phyloP scores from a whole-genome alignment of 2,797 vertebrate species.

The Vespertilio murinus region DNA sequence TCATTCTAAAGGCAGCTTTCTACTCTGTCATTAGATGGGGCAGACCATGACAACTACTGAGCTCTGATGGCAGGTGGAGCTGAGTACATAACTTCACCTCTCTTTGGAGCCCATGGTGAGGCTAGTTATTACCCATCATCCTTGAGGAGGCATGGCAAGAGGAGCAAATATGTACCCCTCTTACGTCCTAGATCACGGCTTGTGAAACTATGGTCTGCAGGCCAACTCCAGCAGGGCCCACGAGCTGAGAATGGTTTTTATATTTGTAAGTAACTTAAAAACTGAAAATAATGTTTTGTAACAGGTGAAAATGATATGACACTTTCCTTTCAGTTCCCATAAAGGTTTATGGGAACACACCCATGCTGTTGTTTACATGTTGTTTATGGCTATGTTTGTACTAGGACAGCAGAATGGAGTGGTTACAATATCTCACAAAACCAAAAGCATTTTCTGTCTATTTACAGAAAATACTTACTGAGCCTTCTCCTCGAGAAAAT shows the following conservation, averaged over 20 bases:
- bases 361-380: not conserved
- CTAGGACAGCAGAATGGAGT: not conserved
- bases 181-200: not conserved
- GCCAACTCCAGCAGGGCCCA: not conserved
- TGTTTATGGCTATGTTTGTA: not conserved
- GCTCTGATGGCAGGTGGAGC: not conserved
- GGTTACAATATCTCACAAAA: not conserved
- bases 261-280: not conserved
- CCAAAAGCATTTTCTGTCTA: not conserved
- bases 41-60: not conserved
- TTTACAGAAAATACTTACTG: not conserved
- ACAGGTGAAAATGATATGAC: not conserved
- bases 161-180: not conserved
- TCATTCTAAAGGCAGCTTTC: not conserved
- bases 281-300: not conserved
- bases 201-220: not conserved
- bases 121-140: not conserved
- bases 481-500: not conserved
- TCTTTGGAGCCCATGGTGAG: not conserved
- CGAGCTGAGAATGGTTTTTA: not conserved
- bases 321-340: not conserved
- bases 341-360: not conserved
- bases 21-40: not conserved
- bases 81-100: not conserved
- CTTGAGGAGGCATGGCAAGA: not conserved